Evolutionary conservation across 2,888 invertebrate species (phyloP), one percentile per base, ranked within the genome.

Genomic region (Conchocele bisecta): DNA sequence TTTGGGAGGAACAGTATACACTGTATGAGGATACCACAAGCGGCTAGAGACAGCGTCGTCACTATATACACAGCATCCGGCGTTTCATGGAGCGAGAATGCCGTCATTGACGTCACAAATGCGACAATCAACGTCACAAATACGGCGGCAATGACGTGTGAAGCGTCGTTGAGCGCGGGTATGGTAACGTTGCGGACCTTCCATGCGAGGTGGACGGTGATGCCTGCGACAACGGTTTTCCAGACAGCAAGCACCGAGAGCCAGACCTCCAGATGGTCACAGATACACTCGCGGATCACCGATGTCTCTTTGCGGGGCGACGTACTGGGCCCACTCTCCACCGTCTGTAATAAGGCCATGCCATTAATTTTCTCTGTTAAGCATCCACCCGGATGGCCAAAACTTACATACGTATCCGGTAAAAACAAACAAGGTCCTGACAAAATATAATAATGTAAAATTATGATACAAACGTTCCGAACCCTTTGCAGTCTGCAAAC

Each of bases 121-220:
- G 81, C 74, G 22, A 81, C 54, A 22, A 81, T 58, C 17, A 84
- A 57, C 17, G 81, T 81, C 15, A 80, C 78, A 39, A 82, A 70
- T 22, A 81, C 59, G 46, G 81, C 81, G 28, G 83, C 56, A 39
- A 87, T 76, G 22, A 81, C 85, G 29, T 72, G 72, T 3, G 75
- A 65, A 6, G 86, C 65, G 46, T 88, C 88, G 61, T 86, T 84
- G 73, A 88, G 80, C 29, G 84, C 68, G 1, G 87, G 87, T 0
- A 88, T 72, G 1, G 83, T 70, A 33, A 86, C 81, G 46, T 79
- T 77, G n/a, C 85, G 64, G 4, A 82, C 84, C 63, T 83, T 78
- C 88, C 88, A 88, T 2, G 85, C 81, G n/a, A 86, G 76, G 42
- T 79, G 80, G 11, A 86, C 70, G n/a, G 86, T 85, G 29, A 69